Base-by-base conservation (phyloP, 2,113 vertebrate genomes). In the Centropristis striata region DNA sequence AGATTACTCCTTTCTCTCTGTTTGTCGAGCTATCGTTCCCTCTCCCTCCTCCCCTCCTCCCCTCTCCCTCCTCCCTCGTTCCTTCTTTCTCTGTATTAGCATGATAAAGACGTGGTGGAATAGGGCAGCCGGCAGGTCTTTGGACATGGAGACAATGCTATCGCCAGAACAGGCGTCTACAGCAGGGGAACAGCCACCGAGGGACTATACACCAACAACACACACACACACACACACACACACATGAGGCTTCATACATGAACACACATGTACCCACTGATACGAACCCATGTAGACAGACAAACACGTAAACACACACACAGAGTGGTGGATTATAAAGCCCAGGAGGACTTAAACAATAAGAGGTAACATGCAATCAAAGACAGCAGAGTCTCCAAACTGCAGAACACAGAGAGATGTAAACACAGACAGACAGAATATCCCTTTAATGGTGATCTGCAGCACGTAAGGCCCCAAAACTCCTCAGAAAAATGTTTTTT, bases 11-110 rank as follows among this genome's bases (percentile, higher is more conserved):
- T 75, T 65, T 72, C 71, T 73, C 66, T 81, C 83, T 91, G 76
- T 90, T 89, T 81, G 86, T 74, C 20, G 41, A 88, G 84, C 86
- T 81, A 86, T 91, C 88, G 61, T 90, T 86, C 84, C 80, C 81
- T 80, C 92, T 94, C 94, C 95, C 94, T 67, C 61, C 78, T 68
- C 81, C 81, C 84, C 93, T 94, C 94, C 95, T 95, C 93, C 92
- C 90, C 84, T 93, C 92, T 93, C 92, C 90, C 84, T 93, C 92
- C 50, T 57, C 86, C 86, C 84, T 85, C 66, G 64, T 75, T 88
- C 86, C 82, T 71, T 74, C 78, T 68, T 78, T 78, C 73, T 83
- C 85, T 76, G 85, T 81, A 93, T 93, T 93, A 93, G 89, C 92
- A 93, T 93, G 89, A 92, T 93, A 93, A 93, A 92, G 92, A 92